Base-by-base conservation (phyloP, 2,888 invertebrate species). In the Pemphredon lugubris region DNA sequence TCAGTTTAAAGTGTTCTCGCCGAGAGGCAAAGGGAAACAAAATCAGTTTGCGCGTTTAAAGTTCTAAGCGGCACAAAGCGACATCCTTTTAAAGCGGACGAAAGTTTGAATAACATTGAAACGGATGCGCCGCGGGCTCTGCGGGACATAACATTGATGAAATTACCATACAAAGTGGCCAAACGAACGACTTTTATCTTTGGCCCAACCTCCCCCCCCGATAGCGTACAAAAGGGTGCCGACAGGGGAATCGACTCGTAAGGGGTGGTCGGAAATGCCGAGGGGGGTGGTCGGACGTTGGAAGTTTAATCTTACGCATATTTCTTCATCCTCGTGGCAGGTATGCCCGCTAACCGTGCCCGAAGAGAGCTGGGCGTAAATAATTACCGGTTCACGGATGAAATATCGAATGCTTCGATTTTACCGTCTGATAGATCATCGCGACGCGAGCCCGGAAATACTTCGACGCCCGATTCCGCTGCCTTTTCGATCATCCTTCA, bases 141-240 rank as follows among this genome's bases (percentile, higher is more conserved):
- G 14, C 53, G 58, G 37, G 70, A 72, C 73, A 66, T 70, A 67
- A 71, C 75, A 60, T 70, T 73, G 78, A 82, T 79, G 70, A 79
- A 76, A 84, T 84, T 84, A 82, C 72, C 83, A 84, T 83, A 84
- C 72, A 82, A 82, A 84, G 78, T 75, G 83, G 79, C 82, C 81
- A 76, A 77, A 75, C 63, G 58, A 40, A 40, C 20, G 26, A 39
- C 39, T 30, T 51, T 66, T 57, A 40, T 66, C 44, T 65, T 42
- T 55, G 16, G 9, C 21, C 21, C 39, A 40, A 57, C 45, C 63
- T 50, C 53, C 40, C 21, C 63, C 54, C 53, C 40, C 21, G 40
- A 4, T 9, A 26, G 6, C 16, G 11, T 6, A 18, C 13, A 32
- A 50, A 48, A 37, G 42, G 47, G 34, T 26, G 54, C 34, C 58